A percentile compares a stretch with the other conserved stretches of the same genome.
Conservation (phyloP, 2,888 invertebrate genomes). For the Erannis defoliaria region DNA sequence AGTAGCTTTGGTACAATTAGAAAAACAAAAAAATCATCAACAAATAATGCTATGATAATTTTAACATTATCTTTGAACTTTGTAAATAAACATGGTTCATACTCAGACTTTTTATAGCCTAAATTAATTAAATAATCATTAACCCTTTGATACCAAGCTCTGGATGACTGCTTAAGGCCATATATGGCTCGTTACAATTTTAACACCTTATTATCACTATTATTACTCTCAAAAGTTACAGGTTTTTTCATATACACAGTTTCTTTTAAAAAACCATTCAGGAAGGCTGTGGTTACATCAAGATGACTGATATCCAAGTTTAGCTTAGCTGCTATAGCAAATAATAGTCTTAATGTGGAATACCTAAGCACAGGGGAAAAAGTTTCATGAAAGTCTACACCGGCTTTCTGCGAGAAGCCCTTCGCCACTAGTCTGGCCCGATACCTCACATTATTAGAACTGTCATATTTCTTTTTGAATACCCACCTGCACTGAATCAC, state of each 20-base stretch:
- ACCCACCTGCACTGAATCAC: neutral
- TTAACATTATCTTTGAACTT: neutral
- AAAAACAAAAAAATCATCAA: neutral
- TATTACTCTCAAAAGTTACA: neutral
- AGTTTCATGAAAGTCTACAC: neutral
- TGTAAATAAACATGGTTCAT: neutral
- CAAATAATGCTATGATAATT: neutral
- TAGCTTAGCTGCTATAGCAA: neutral
- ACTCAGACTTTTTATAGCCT: neutral
- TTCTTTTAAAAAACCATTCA: neutral
- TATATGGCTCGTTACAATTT: neutral
- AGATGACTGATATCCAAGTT: neutral
- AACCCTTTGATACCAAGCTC: neutral
- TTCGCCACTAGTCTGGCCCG: neutral
- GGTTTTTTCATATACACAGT: neutral
- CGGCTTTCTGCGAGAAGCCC: neutral
- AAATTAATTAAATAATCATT: neutral
- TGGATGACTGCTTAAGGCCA: neutral
- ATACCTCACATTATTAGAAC: neutral
- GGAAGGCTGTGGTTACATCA: neutral
- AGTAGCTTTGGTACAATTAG: no score
- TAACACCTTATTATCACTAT: neutral
- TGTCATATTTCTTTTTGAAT: neutral
- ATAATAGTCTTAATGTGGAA: neutral
- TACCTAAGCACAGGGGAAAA: neutral